Evolutionary conservation across 1,140 invertebrate species (phyloP).

Genomic region (Trypoxylus dichotomus): DNA sequence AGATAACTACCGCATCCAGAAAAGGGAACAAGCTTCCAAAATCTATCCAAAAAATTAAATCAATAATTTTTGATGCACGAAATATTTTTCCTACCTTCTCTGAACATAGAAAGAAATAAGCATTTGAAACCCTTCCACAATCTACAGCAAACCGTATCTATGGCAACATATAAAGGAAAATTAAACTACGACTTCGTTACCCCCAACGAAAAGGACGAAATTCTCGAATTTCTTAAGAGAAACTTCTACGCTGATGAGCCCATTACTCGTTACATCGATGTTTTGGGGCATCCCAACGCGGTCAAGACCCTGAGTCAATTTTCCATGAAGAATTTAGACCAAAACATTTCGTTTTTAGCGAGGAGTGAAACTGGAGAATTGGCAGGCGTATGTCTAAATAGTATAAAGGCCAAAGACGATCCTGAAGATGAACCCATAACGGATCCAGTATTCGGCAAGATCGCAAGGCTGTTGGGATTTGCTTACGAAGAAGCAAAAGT

Average conservation of each 20-base stretch:
- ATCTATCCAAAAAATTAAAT: too few species aligned
- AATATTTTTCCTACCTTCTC: too few species aligned
- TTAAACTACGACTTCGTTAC: not conserved
- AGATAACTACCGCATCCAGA: too few species aligned
- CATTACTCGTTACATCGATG: slow-evolving; percentile 62
- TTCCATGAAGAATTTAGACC: slow-evolving; percentile 58
- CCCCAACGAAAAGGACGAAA: not conserved
- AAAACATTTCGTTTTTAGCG: slow-evolving; percentile 65
- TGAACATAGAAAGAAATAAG: too few species aligned
- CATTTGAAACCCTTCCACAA: not conserved
- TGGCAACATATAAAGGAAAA: not conserved
- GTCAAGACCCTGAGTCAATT: slow-evolving; percentile 64
- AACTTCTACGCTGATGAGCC: slow-evolving; percentile 75
- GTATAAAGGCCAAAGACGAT: slow-evolving; percentile 53
- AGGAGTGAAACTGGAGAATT: slow-evolving; percentile 62
- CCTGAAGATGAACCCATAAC: slow-evolving; percentile 35
- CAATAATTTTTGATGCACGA: too few species aligned
- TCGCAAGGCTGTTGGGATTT: slow-evolving; percentile 61
- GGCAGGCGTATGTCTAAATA: slow-evolving; percentile 58
- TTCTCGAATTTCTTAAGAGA: slow-evolving; percentile 35
- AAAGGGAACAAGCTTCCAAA: too few species aligned
- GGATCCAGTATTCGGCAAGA: slow-evolving; percentile 40
- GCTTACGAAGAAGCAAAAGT: slow-evolving; percentile 61
- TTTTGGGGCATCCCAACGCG: slow-evolving; percentile 65
- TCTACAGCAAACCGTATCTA: not conserved